phyloP scores from a whole-genome alignment of 2,888 invertebrate species.

The Polyommatus iphigenia region DNA sequence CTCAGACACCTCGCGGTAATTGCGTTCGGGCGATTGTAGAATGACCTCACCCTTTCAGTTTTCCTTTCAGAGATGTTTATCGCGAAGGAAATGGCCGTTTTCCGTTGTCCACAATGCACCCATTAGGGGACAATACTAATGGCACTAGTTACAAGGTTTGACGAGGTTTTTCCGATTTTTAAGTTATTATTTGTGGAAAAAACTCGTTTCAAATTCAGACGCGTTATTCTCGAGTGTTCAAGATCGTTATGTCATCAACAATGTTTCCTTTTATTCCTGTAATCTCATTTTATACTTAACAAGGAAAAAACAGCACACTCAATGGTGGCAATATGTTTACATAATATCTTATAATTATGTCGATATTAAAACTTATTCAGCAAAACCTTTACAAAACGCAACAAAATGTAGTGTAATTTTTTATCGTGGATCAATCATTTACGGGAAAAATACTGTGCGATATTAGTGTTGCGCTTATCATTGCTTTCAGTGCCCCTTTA shows the following conservation, averaged over 20 bases:
- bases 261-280: slow-evolving; percentile 14
- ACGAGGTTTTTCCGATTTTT: slow-evolving; percentile 37
- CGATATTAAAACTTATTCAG: neutral
- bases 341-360: neutral
- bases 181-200: slow-evolving; percentile 34
- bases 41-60: slow-evolving; percentile 71
- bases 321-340: neutral
- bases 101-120: slow-evolving; percentile 75
- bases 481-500: slow-evolving; percentile 68
- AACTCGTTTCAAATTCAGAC: neutral
- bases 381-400: neutral
- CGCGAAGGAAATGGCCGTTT: slow-evolving; percentile 78
- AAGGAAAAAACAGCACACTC: neutral
- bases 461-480: slow-evolving; percentile 56
- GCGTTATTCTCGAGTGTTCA: neutral
- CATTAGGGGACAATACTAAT: slow-evolving; percentile 77
- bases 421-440: neutral
- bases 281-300: neutral
- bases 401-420: neutral
- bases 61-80: slow-evolving; percentile 77
- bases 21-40: slow-evolving; percentile 56
- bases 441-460: no score
- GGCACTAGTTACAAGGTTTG: slow-evolving; percentile 56
- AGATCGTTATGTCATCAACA: neutral
- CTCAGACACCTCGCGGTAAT: slow-evolving; percentile 61